Conservation (phyloP, 2,113 vertebrate genomes). For the Epinephelus moara region DNA sequence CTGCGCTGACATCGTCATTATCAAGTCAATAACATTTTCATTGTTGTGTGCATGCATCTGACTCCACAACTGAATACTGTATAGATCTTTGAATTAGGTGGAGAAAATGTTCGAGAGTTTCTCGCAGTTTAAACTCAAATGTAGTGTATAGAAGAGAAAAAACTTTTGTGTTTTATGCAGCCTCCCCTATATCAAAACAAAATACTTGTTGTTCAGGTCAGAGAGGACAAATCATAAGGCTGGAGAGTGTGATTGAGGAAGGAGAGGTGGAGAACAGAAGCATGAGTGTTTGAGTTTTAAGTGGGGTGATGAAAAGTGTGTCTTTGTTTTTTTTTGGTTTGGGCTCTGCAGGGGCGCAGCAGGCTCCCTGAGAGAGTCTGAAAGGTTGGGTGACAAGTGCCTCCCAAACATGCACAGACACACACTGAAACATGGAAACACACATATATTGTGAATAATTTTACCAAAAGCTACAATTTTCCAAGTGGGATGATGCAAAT, state of each 20-base stretch:
- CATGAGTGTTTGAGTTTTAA: constrained; percentile 67
- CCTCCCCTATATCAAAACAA: constrained; percentile 66
- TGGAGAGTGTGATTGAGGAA: constrained; percentile 54
- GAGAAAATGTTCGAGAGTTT: constrained; percentile 31
- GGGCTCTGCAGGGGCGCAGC: constrained; percentile 62
- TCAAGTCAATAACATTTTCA: constrained; percentile 70
- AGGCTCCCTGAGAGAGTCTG: constrained; percentile 59
- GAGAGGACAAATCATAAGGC: constrained; percentile 51
- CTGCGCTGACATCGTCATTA: constrained; percentile 70
- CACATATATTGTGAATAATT: neutral
- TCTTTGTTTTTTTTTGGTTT: constrained; percentile 45
- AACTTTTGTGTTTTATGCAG: constrained; percentile 16
- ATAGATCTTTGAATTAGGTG: constrained; percentile 51
- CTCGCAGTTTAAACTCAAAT: constrained; percentile 33
- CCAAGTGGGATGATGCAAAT: constrained; percentile 61
- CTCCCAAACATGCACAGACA: constrained; percentile 36
- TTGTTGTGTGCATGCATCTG: constrained; percentile 29
- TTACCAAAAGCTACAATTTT: constrained; percentile 46
- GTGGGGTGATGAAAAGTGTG: constrained; percentile 72
- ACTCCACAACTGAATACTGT: constrained; percentile 7
- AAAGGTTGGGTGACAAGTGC: constrained; percentile 75
- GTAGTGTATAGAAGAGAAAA: neutral
- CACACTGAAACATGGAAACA: constrained; percentile 1
- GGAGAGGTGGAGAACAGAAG: constrained; percentile 42
- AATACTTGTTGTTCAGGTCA: constrained; percentile 63